Conservation (phyloP, 1,140 invertebrate species). For the Drosophila serrata region DNA sequence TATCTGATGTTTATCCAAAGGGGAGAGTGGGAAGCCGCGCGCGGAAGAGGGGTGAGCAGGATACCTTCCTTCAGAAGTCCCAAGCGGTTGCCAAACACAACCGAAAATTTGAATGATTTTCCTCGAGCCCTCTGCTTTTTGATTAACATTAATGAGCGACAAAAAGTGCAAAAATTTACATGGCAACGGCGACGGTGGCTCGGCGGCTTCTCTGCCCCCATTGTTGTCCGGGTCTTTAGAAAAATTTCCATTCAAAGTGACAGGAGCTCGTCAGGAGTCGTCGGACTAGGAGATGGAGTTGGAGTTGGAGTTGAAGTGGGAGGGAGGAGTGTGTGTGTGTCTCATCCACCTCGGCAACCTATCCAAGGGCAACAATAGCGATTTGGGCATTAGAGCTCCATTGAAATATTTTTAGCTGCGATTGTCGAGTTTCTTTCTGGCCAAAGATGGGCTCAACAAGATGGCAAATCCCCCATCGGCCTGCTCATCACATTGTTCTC, state of each 20-base stretch:
- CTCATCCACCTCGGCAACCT: constrained; percentile 40
- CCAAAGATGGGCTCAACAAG: constrained; percentile 27
- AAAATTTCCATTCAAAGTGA: constrained; percentile 64
- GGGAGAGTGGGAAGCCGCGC: constrained; percentile 3
- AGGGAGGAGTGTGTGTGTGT: constrained; percentile 28
- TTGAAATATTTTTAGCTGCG: constrained; percentile 68
- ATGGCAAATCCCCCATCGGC: constrained; percentile 46
- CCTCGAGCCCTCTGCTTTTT: constrained; percentile 59
- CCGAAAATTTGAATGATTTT: constrained; percentile 51
- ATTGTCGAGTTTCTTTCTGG: constrained; percentile 64
- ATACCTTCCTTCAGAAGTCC: constrained; percentile 32
- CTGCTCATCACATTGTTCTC: constrained; percentile 57
- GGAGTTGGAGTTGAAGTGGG: not conserved
- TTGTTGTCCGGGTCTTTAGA: constrained; percentile 64
- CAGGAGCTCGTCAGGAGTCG: constrained; percentile 52
- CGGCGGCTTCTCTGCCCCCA: constrained; percentile 22
- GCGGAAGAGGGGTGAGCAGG: constrained; percentile 2
- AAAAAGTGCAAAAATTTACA: constrained; percentile 81
- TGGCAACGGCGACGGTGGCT: constrained; percentile 51
- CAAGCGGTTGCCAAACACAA: constrained; percentile 49
- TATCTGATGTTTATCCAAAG: constrained; percentile 71
- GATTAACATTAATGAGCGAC: constrained; percentile 79
- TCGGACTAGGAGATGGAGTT: constrained; percentile 1
- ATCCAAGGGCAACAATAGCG: constrained; percentile 61
- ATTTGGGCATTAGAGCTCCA: constrained; percentile 78